Evolutionary conservation across 2,113 vertebrate species (phyloP), one percentile per base, ranked within the genome.

Genomic region (Ahaetulla prasina): DNA sequence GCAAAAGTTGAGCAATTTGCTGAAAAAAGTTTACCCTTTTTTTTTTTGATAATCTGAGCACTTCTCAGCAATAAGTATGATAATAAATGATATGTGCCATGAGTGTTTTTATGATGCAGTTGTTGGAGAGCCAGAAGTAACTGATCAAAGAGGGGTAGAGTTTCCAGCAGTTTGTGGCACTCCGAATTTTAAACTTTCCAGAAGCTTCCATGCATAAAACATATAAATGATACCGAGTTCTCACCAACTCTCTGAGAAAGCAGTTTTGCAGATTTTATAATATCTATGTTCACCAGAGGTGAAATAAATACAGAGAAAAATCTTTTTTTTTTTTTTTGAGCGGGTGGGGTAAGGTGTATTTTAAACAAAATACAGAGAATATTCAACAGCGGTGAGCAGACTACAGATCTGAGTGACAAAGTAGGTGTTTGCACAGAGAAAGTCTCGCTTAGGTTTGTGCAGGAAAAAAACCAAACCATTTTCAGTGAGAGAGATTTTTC

Each of bases 121-220:
- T 4, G 86, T 90, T 45, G 87, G 89, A 94, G 90, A 43, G 2
- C 27, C 20, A 25, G 50, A 10, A 92, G 9, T 16, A 45, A 91
- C 84, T 90, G 74, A 68, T 87, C 89, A 91, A 93, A 85, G 43
- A 87, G 43, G 54, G 85, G 85, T 94, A 47, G 30, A 49, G 53
- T 89, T 94, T 90, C 90, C 53, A 88, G 54, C 45, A 8, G 74
- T 84, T 96, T 91, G 49, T 93, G 55, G 8, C 52, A 2, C 1
- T 47, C 49, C 52, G 1, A 50, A n/a, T 94, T 63, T 94, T 74
- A 95, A 53, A 87, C 80, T 60, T 91, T 93, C 50, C 3, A 47
- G 57, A 91, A 55, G 22, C 0, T 90, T 87, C 20, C 90, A 84
- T 39, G 35, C 84, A 74, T 92, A 60, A 91, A 89, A 92, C 68